A percentile compares a stretch with the other conserved stretches of the same genome.
Evolutionary conservation across 2,113 vertebrate genomes (phyloP).

Genomic region (Mobula hypostoma): DNA sequence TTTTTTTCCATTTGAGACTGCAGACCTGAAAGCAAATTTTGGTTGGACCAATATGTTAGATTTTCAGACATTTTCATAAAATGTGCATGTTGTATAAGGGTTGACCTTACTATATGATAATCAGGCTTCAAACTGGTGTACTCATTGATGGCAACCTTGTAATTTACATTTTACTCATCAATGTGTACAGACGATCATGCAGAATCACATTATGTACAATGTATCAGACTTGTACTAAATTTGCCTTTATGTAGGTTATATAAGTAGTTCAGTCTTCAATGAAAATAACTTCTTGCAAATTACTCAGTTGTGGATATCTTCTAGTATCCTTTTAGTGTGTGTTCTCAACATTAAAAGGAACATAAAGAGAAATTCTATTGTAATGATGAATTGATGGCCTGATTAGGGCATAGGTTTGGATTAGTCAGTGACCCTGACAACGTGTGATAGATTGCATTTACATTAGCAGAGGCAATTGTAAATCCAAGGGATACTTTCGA

Average conservation of each 20-base stretch:
- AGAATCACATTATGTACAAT: background rate
- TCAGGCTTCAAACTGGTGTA: background rate
- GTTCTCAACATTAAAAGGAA: constrained; percentile 24
- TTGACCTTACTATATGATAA: background rate
- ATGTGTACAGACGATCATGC: background rate
- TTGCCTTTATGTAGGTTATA: background rate
- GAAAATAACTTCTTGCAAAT: constrained; percentile 1
- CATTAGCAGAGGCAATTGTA: background rate
- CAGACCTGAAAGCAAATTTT: background rate
- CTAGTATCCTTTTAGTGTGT: constrained; percentile 5
- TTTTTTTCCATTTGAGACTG: background rate
- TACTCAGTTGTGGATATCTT: constrained; percentile 13
- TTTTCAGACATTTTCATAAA: background rate
- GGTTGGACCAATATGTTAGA: background rate
- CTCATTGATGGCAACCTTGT: background rate
- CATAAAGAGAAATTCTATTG: constrained; percentile 2
- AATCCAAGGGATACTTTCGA: constrained; percentile 2
- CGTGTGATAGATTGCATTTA: background rate
- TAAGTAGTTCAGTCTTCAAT: background rate
- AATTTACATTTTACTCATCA: background rate
- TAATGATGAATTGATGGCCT: background rate
- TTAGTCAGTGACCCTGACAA: constrained; percentile 9
- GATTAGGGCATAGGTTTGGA: constrained; percentile 20
- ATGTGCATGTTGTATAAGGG: background rate
- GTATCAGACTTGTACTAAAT: background rate